Percentiles rank a stretch among this genome's conserved stretches.
phyloP scores from a whole-genome alignment of 35 echinoderm and acorn worm genomes.

The Eucidaris tribuloides region DNA sequence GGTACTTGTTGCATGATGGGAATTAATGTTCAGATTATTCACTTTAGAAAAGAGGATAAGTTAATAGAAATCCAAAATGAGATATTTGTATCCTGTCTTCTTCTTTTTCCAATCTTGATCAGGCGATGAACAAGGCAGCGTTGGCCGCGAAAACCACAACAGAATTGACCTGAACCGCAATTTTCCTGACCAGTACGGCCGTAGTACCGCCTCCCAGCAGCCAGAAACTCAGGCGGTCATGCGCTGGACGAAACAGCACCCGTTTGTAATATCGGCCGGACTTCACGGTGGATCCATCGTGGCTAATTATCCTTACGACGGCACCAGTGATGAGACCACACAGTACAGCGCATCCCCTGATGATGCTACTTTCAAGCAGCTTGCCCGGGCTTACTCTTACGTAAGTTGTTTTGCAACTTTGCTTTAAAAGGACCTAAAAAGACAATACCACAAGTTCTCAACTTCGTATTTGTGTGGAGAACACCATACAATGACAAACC shows the following conservation, averaged over 20 bases:
- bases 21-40: too few species aligned
- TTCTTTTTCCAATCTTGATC: not conserved
- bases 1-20: too few species aligned
- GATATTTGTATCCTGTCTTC: too few species aligned
- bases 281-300: slow-evolving; percentile 82
- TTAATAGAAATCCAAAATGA: too few species aligned
- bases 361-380: slow-evolving; percentile 77
- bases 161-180: slow-evolving; percentile 82
- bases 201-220: too few species aligned
- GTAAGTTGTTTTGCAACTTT: too few species aligned
- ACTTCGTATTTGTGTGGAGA: too few species aligned
- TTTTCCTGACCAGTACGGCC: slow-evolving; percentile 88
- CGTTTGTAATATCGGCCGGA: slow-evolving; percentile 83
- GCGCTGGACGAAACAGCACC: slow-evolving; percentile 52
- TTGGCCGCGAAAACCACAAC: slow-evolving; percentile 64
- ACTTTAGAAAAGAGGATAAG: too few species aligned
- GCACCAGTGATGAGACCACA: not conserved
- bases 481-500: too few species aligned
- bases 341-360: slow-evolving; percentile 82
- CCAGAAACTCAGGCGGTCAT: slow-evolving; percentile 77
- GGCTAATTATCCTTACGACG: slow-evolving; percentile 86
- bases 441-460: too few species aligned
- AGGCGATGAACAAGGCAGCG: not conserved
- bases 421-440: too few species aligned
- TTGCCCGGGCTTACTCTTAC: slow-evolving; percentile 52